Percentiles rank a stretch among this genome's conserved stretches.
Conservation (phyloP, 1,140 invertebrate species). For the Mesaphorura yosii region DNA sequence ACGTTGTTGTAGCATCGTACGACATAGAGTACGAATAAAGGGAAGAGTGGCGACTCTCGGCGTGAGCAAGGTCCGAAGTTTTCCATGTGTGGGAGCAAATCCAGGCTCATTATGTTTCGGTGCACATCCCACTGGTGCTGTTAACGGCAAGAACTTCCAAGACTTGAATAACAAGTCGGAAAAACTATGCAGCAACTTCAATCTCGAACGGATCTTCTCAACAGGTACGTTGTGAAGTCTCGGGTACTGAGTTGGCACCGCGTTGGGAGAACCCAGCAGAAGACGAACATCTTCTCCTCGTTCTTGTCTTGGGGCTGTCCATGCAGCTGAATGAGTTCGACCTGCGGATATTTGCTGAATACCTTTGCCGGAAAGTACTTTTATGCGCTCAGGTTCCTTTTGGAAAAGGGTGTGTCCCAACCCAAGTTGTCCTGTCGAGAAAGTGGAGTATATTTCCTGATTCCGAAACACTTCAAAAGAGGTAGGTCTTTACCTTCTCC, state of each 20-base stretch:
- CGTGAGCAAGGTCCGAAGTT: constrained; percentile 45
- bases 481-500: no score
- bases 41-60: constrained; percentile 52
- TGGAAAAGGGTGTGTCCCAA: constrained; percentile 45
- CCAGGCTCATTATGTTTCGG: constrained; percentile 23
- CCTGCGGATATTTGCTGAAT: constrained; percentile 52
- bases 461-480: no score
- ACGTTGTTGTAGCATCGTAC: constrained; percentile 55
- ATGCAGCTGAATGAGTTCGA: constrained; percentile 51
- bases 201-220: constrained; percentile 42
- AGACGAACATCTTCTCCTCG: constrained; percentile 27
- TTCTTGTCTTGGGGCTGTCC: constrained; percentile 42
- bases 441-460: no score
- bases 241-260: constrained; percentile 48
- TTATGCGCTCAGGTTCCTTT: constrained; percentile 46
- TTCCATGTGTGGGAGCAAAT: constrained; percentile 23
- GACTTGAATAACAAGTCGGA: constrained; percentile 52
- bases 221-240: constrained; percentile 43
- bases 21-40: constrained; percentile 49
- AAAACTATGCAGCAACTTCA: constrained; percentile 49
- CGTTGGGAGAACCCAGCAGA: constrained; percentile 28
- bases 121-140: constrained; percentile 32
- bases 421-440: constrained; percentile 52
- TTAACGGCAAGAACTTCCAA: constrained; percentile 50
- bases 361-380: constrained; percentile 44